These are phyloP conservation scores for Pelvicachromis taeniatus DNA, from an alignment of 2,113 vertebrate species.

Conservation along the genomic window DNA sequence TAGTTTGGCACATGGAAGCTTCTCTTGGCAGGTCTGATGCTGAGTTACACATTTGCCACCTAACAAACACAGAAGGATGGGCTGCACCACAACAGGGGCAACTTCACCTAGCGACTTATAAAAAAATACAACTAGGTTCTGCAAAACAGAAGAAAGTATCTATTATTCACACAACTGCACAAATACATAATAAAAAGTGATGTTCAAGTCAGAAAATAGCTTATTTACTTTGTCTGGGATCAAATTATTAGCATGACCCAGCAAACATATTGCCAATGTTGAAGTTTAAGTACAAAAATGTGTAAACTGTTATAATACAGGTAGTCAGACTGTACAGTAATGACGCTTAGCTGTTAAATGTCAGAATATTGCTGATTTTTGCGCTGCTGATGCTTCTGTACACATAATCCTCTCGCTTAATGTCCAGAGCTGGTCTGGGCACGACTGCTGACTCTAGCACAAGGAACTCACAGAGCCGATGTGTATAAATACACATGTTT, in stretches of 20 bases:
- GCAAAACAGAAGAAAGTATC: not conserved
- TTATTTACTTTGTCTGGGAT: not conserved
- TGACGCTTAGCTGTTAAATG: not conserved
- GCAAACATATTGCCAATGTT: not conserved
- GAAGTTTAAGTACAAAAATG: not conserved
- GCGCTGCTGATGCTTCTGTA: not conserved
- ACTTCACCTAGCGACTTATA: not conserved
- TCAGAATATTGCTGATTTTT: not conserved
- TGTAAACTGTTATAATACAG: not conserved
- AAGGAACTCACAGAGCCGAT: not conserved
- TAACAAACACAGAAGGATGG: not conserved
- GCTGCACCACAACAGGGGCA: not conserved
- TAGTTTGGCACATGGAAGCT: not conserved
- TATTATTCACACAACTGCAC: not conserved
- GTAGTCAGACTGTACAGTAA: not conserved
- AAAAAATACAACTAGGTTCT: fast-evolving
- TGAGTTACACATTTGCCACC: not conserved
- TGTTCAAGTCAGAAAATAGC: fast-evolving
- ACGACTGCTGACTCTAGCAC: not conserved
- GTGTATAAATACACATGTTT: not conserved
- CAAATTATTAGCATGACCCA: not conserved
- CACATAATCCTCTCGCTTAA: not conserved
- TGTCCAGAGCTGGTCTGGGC: not conserved
- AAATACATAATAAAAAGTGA: not conserved
- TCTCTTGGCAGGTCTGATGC: not conserved